Evolutionary conservation across 2,888 invertebrate genomes (phyloP), one percentile per base, ranked within the genome.

Genomic region (Elysia crispata): DNA sequence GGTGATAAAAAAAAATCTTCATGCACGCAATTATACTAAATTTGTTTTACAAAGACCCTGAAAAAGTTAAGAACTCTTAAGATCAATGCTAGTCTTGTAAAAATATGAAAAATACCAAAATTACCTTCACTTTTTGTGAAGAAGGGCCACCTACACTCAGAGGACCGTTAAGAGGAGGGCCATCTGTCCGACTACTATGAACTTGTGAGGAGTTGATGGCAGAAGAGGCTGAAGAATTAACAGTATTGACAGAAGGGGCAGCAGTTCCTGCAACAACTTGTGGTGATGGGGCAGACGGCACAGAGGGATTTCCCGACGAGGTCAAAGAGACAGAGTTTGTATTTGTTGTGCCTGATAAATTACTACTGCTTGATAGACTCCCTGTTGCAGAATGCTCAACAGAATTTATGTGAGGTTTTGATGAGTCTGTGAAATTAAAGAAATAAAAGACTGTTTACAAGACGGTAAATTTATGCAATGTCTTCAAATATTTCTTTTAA

Each of bases 281-380:
- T 69, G 85, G 94, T 83, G 94, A 94, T 28, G 94, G 93, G 81
- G 94, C 93, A 89, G 94, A 94, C 90, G 94, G 94, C 74, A 94
- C 93, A 83, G 85, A 84, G 82, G 89, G 88, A 87, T 89, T 89
- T 87, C 87, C 88, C 83, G 93, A 92, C 66, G 92, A 88, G 85
- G 86, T 89, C 79, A 85, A 80, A 80, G 89, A 88, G 87, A 89
- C 87, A 86, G 89, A 86, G 86, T 87, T 89, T 77, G 86, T 85
- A 81, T 84, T 85, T 78, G 83, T 73, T 60, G 76, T 60, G 54
- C 78, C 80, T 54, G 87, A 85, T 50, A 85, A 84, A 83, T 87
- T 88, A 84, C 89, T 91, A 82, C 85, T 90, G 84, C 90, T 92
- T 92, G 88, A 92, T 91, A 91, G 83, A 82, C 79, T 86, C 77